phyloP scores from a whole-genome alignment of 2,797 vertebrate species.

The Champsocephalus esox region DNA sequence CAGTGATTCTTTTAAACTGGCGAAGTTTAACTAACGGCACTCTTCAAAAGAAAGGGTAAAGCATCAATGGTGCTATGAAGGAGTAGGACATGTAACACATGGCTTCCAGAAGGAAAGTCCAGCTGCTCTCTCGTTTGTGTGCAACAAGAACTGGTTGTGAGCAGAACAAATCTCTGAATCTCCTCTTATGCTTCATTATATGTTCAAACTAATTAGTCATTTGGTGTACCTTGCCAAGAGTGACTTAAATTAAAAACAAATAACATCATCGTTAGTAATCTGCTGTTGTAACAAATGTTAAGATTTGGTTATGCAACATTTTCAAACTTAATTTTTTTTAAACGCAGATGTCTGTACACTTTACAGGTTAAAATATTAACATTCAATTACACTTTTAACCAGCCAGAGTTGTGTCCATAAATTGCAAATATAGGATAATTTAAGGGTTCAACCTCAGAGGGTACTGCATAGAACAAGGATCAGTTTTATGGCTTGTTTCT shows the following conservation, averaged over 20 bases:
- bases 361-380: not conserved
- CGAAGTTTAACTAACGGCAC: constrained; percentile 48
- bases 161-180: constrained; percentile 10
- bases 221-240: not conserved
- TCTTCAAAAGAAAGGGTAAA: constrained; percentile 29
- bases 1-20: constrained; percentile 31
- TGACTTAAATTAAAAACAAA: not conserved
- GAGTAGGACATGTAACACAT: constrained; percentile 47
- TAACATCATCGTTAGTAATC: not conserved
- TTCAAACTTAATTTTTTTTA: not conserved
- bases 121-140: constrained; percentile 49
- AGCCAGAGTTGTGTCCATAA: not conserved
- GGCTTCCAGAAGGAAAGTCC: constrained; percentile 59
- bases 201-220: not conserved
- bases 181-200: constrained; percentile 10
- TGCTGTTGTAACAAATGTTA: not conserved
- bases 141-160: constrained; percentile 33
- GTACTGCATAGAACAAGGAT: not conserved
- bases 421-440: not conserved
- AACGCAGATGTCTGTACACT: not conserved
- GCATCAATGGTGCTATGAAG: constrained; percentile 34
- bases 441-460: too few relatives aligned
- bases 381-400: not conserved
- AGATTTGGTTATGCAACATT: not conserved
- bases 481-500: not conserved